These are phyloP conservation scores for Morbakka virulenta DNA, from an alignment of 30 jellyfish, hydroid and myxozoan genomes.

Conservation along the genomic window DNA sequence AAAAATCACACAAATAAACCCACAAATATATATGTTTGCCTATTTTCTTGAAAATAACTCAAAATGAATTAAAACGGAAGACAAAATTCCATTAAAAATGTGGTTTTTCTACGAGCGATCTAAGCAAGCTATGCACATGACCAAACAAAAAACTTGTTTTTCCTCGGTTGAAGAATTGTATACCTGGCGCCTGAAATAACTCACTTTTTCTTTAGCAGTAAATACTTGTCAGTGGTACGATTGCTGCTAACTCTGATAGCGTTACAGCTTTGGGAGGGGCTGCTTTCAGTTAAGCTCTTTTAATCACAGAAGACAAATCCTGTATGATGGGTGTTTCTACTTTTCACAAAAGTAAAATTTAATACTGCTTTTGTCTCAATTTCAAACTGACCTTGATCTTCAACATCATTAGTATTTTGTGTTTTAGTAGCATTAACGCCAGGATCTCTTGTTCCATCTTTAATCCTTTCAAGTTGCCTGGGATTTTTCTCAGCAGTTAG, in stretches of 20 bases:
- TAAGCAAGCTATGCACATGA: no score
- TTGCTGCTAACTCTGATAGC: neutral
- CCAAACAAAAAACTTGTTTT: no score
- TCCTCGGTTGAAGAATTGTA: neutral
- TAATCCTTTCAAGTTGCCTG: neutral
- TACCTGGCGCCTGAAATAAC: neutral
- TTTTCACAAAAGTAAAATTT: no score
- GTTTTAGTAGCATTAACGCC: neutral
- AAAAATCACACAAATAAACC: no score
- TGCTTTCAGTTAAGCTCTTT: neutral
- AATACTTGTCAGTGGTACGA: neutral
- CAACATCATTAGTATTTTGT: no score
- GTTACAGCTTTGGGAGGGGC: neutral
- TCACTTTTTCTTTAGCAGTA: neutral
- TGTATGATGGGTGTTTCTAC: neutral
- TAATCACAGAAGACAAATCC: neutral
- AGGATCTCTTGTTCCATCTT: neutral
- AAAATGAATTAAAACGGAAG: neutral
- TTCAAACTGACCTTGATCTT: neutral
- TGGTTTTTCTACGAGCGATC: neutral
- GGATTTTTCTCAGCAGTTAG: neutral
- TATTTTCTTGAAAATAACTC: no score
- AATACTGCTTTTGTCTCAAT: neutral
- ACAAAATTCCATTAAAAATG: neutral
- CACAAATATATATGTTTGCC: no score